phyloP scores from a whole-genome alignment of 1,140 invertebrate genomes.

The Sitophilus oryzae region DNA sequence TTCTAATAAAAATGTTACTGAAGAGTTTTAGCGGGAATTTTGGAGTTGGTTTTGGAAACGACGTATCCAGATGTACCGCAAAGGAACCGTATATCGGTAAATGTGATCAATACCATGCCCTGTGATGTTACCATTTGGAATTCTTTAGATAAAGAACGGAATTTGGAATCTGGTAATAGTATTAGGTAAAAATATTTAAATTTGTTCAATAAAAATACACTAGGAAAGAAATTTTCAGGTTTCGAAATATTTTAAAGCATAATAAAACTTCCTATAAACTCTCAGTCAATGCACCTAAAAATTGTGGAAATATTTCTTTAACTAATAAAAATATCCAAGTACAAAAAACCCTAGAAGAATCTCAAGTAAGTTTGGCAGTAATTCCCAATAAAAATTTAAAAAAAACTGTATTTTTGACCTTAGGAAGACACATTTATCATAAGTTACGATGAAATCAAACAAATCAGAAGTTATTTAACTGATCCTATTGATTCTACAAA shows the following conservation, averaged over 20 bases:
- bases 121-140: slow-evolving; percentile 31
- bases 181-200: too few species aligned
- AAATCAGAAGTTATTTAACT: slow-evolving; percentile 33
- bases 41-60: slow-evolving; percentile 36
- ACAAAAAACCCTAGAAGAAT: slow-evolving; percentile 31
- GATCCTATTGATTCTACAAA: slow-evolving; percentile 39
- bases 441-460: slow-evolving; percentile 27
- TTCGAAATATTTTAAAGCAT: slow-evolving; percentile 36
- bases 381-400: slow-evolving; percentile 5
- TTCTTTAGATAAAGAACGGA: neutral
- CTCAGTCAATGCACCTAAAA: slow-evolving; percentile 26
- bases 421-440: slow-evolving; percentile 39
- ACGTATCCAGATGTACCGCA: slow-evolving; percentile 36
- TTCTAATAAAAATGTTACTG: too few species aligned
- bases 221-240: too few species aligned
- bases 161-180: neutral
- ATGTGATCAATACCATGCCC: slow-evolving; percentile 40
- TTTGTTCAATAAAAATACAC: too few species aligned
- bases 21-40: slow-evolving; percentile 27
- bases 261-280: too few species aligned
- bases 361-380: slow-evolving; percentile 26
- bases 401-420: too few species aligned
- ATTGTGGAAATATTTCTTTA: slow-evolving; percentile 30
- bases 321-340: slow-evolving; percentile 27
- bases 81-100: slow-evolving; percentile 32